phyloP scores from a whole-genome alignment of 1,140 invertebrate species.

The Leptopilina boulardi region DNA sequence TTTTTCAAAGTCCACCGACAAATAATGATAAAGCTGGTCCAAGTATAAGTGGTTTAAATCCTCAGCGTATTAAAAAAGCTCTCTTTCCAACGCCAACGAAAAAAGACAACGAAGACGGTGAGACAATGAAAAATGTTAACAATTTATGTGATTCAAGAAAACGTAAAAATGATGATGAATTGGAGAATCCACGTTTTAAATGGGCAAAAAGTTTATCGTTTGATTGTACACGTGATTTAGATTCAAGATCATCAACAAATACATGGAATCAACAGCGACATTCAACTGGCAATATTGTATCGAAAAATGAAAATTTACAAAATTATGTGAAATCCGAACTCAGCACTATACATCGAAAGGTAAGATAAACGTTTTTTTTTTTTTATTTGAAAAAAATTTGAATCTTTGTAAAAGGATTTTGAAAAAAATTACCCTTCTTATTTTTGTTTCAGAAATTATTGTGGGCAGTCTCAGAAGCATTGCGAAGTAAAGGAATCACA shows the following conservation, averaged over 20 bases:
- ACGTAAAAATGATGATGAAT: conserved; percentile 76
- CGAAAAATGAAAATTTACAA: conserved; percentile 47
- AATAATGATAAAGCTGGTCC: conserved; percentile 66
- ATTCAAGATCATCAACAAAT: conserved; percentile 46
- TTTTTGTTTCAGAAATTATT: conserved; percentile 83
- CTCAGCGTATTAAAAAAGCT: conserved; percentile 77
- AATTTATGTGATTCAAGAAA: conserved; percentile 68
- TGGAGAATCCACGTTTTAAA: conserved; percentile 74
- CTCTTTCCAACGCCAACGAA: conserved; percentile 78
- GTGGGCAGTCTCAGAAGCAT: conserved; percentile 82
- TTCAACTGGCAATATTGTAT: conserved; percentile 54
- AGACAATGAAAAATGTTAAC: conserved; percentile 34
- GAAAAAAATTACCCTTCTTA: conserved; percentile 44
- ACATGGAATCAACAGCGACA: conserved; percentile 56
- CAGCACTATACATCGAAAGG: conserved; percentile 81
- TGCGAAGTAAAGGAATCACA: conserved; percentile 80
- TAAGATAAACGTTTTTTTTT: conserved; percentile 58
- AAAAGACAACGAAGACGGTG: conserved; percentile 55
- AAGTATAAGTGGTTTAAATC: conserved; percentile 61
- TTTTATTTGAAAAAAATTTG: neutral
- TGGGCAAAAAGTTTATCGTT: conserved; percentile 80
- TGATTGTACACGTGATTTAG: conserved; percentile 69
- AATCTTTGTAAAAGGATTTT: neutral
- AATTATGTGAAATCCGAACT: conserved; percentile 71
- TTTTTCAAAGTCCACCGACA: conserved; percentile 80